Evolutionary conservation across 2,113 vertebrate species (phyloP), one percentile per base, ranked within the genome.

Genomic region (Empidonax traillii): DNA sequence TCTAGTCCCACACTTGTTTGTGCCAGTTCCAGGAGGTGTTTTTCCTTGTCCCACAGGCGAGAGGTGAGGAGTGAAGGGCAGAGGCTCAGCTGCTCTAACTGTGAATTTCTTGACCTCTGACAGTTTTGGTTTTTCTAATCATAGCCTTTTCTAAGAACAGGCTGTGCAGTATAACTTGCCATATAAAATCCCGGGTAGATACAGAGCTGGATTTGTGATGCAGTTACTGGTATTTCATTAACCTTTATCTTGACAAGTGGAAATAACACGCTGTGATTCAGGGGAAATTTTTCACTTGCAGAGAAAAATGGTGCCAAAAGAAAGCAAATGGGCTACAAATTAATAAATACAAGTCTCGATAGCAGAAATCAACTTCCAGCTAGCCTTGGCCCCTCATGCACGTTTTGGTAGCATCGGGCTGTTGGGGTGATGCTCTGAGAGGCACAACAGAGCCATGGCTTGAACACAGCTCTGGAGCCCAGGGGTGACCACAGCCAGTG

Each of bases 191-290:
- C 59, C 37, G 39, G 84, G 31, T 83, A 94, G 89, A 79, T 79
- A 85, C 35, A 10, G 75, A 92, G 74, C 74, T 49, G 35, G 56
- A 72, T 87, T 91, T 83, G 84, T 89, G 92, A 93, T 96, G 95
- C 90, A 96, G 76, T 94, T 86, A 49, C 72, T 94, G 89, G 88
- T 96, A 96, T 97, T 94, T 96, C 94, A 95, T 97, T 97, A 96
- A 96, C 96, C 93, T 97, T 96, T 97, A 93, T 86, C 95, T 94
- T 94, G 92, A 97, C 92, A 92, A 96, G 92, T 94, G 85, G 87
- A 96, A 97, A 97, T 96, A 94, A 92, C 88, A 81, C 2, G 2
- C 86, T 88, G 65, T 95, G 92, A 93, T 91, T 94, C 86, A 93
- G 93, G 87, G 85, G 79, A 76, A 84, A 71, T 88, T 90, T 93